Percentiles rank a stretch among this genome's conserved stretches.
Conservation (phyloP, 2,888 invertebrate species). For the Agrotis exclamationis region DNA sequence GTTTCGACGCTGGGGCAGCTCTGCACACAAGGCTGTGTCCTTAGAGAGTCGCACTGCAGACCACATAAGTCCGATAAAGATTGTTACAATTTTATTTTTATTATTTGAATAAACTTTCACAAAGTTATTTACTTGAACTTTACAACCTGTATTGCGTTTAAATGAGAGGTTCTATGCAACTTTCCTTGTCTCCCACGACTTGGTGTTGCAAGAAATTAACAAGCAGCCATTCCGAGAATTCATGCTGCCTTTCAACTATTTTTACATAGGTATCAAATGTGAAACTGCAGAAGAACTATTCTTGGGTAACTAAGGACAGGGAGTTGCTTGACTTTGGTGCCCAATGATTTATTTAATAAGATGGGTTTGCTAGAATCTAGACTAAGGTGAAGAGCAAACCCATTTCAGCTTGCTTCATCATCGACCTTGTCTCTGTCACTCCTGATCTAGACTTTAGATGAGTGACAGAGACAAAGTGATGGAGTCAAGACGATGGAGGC, state of each 20-base stretch:
- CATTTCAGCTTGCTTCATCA: no score
- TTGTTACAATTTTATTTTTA: background rate
- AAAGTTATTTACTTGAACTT: conserved; percentile 1
- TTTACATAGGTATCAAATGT: conserved; percentile 1
- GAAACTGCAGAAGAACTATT: conserved; percentile 27
- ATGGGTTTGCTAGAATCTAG: no score
- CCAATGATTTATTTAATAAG: no score
- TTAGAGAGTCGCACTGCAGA: no score
- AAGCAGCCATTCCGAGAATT: conserved; percentile 36
- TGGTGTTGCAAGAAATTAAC: conserved; percentile 53
- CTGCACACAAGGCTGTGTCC: no score
- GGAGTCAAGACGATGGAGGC: no score
- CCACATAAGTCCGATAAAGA: background rate
- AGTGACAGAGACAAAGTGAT: no score
- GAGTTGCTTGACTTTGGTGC: background rate
- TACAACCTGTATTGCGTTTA: conserved; percentile 11
- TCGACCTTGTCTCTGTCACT: no score
- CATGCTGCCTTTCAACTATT: conserved; percentile 39
- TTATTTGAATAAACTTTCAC: background rate
- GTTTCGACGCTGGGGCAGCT: no score
- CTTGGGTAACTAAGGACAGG: background rate
- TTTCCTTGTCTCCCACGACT: conserved; percentile 32
- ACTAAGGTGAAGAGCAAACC: no score
- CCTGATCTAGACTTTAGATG: no score
- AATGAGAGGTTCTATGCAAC: conserved; percentile 41